These are phyloP conservation scores for Erythrolamprus reginae DNA, from an alignment of 2,113 vertebrate genomes.

Conservation along the genomic window DNA sequence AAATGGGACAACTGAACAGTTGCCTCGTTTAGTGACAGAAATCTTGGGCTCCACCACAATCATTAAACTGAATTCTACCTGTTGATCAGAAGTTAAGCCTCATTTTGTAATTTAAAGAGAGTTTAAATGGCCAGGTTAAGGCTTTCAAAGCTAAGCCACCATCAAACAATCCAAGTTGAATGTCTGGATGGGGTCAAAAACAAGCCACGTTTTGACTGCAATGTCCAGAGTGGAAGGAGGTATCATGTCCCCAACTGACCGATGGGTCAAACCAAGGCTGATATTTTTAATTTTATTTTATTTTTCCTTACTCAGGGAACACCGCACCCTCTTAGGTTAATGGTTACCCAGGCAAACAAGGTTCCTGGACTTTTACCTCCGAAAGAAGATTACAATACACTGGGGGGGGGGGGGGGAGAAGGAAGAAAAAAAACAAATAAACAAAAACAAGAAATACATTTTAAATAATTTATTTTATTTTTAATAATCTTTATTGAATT, in stretches of 20 bases:
- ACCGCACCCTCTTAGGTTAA: background rate
- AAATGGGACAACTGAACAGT: no score
- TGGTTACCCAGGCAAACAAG: background rate
- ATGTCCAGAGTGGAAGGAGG: background rate
- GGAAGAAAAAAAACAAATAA: fast-evolving
- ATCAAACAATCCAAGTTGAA: background rate
- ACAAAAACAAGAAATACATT: background rate
- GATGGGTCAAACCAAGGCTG: background rate
- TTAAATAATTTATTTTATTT: background rate
- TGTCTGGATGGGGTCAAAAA: background rate
- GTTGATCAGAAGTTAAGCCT: no score
- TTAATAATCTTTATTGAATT: no score
- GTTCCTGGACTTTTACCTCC: background rate
- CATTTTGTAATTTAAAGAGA: no score
- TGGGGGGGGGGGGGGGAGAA: no score
- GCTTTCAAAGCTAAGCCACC: background rate
- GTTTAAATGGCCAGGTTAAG: no score
- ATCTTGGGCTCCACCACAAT: no score
- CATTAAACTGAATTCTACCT: no score
- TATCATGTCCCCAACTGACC: background rate
- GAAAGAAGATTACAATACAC: background rate
- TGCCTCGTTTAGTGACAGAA: no score
- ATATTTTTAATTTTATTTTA: background rate
- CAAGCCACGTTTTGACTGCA: background rate
- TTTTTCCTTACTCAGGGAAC: background rate